A percentile compares a stretch with the other conserved stretches of the same genome.
phyloP scores from a whole-genome alignment of 1,140 invertebrate species.

The Solenopsis fugax region DNA sequence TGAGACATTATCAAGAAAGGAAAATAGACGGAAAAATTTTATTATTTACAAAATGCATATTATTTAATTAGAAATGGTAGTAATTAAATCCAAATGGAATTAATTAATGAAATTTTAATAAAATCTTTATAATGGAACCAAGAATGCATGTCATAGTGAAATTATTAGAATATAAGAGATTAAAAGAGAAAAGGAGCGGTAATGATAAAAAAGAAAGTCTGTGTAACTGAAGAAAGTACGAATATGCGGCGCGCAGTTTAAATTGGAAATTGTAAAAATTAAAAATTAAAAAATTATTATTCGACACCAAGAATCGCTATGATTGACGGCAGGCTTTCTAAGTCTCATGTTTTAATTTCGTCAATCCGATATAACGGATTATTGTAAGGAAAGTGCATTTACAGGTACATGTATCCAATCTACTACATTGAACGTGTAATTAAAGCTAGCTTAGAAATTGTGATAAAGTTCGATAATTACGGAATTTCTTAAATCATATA shows the following conservation, averaged over 20 bases:
- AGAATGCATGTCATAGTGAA: too few relatives aligned
- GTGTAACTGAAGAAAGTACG: not conserved
- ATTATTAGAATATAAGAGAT: not conserved
- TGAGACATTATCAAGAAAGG: not conserved
- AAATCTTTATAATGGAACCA: not conserved
- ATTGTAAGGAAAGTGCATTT: not conserved
- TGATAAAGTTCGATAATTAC: not conserved
- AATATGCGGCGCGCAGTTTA: too few relatives aligned
- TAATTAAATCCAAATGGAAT: not conserved
- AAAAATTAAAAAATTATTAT: too few relatives aligned
- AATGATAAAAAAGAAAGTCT: not conserved
- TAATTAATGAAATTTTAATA: not conserved
- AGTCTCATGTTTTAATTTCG: too few relatives aligned
- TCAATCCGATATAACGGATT: too few relatives aligned
- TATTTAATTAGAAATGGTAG: not conserved
- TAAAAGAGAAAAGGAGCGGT: not conserved
- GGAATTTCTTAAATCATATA: slow-evolving; percentile 12
- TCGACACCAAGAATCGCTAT: too few relatives aligned
- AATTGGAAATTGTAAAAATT: too few relatives aligned
- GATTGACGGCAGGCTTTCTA: too few relatives aligned
- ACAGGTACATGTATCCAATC: not conserved
- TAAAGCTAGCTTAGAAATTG: not conserved
- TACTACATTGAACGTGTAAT: not conserved
- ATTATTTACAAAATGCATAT: not conserved
- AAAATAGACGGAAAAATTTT: not conserved